Base-by-base conservation (phyloP, 2,888 invertebrate species). In the Lymantria monacha region DNA sequence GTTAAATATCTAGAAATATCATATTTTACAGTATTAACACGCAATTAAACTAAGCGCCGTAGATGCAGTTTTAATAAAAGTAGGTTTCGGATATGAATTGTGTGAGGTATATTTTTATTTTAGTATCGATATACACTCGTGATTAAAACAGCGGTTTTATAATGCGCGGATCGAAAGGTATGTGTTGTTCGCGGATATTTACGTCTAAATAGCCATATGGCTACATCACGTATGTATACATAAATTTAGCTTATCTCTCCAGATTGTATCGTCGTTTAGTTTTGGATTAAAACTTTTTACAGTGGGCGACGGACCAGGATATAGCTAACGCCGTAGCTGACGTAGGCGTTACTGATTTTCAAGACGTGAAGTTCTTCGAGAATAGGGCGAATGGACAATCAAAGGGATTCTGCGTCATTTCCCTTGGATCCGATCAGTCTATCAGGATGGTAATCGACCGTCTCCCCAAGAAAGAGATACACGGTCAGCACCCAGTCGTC, bases 361-460 rank as follows among this genome's bases (percentile, higher is more conserved):
- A 98, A 74, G 99, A 99, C 83, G 98, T 99, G 37, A 99, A 99
- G 90, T 99, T 99, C 91, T 99, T 99, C 91, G 99, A 99, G 89
- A 99, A 99, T 92, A 94, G 99, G 73, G 96, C 98, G 36, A 99
- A 99, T 92, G 99, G 99, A 30, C 99, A 99, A 86, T 98, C 98
- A 0, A 99, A 99, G 92, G 98, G 99, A 31, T 99, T 99, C 91
- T 99, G 99, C 81, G 96, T 99, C 46, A 95, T 99, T 66, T 97
- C 98, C 0, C 92, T 99, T 63, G 98, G 97, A 12, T 98, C 98
- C 0, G 99, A 99, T 75, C 93, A 94, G 61, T 98, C 98, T 66
- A 94, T 97, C 85, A 93, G 98, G 51, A 91, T 95, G 75, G 96
- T 98, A 55, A 94, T 99, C 94, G 99, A 99, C 66, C 95, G 97